These are phyloP conservation scores for Neopelma chrysocephalum DNA, from an alignment of 2,797 vertebrate species.

Conservation along the genomic window DNA sequence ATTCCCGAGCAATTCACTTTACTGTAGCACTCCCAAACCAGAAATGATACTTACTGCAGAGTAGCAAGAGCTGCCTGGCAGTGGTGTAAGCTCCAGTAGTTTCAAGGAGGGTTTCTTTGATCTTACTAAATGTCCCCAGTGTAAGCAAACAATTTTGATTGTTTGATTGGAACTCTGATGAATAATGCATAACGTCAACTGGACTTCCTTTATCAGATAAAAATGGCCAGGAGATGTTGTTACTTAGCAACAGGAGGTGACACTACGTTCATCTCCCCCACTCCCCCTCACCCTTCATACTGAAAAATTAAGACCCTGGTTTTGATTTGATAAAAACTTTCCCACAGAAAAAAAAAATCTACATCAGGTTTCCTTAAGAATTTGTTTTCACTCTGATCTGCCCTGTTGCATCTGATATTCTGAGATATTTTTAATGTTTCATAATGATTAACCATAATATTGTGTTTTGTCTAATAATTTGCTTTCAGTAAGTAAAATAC, in stretches of 20 bases:
- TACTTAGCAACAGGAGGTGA: conserved; percentile 84
- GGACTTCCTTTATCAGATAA: conserved; percentile 81
- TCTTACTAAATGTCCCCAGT: conserved; percentile 71
- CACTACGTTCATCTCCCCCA: conserved; percentile 74
- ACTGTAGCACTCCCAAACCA: conserved; percentile 40
- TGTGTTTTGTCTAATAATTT: conserved; percentile 48
- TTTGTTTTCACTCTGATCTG: neutral
- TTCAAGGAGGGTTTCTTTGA: conserved; percentile 70
- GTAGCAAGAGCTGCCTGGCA: conserved; percentile 4
- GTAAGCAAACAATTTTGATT: conserved; percentile 80
- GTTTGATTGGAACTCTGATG: conserved; percentile 77
- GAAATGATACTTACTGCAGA: conserved; percentile 75
- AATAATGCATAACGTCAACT: conserved; percentile 80
- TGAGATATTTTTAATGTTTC: conserved; percentile 21
- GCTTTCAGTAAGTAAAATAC: conserved; percentile 20
- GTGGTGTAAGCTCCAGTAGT: conserved; percentile 57
- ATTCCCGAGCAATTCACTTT: conserved; percentile 35
- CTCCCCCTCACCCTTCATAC: conserved; percentile 67
- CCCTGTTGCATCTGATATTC: neutral
- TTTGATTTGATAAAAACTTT: conserved; percentile 75
- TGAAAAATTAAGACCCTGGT: conserved; percentile 67
- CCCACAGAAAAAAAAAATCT: conserved; percentile 7
- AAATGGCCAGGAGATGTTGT: conserved; percentile 79
- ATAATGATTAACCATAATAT: conserved; percentile 9
- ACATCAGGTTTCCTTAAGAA: conserved; percentile 27